phyloP scores from a whole-genome alignment of 2,797 vertebrate species.

The Enteromius mattozi region DNA sequence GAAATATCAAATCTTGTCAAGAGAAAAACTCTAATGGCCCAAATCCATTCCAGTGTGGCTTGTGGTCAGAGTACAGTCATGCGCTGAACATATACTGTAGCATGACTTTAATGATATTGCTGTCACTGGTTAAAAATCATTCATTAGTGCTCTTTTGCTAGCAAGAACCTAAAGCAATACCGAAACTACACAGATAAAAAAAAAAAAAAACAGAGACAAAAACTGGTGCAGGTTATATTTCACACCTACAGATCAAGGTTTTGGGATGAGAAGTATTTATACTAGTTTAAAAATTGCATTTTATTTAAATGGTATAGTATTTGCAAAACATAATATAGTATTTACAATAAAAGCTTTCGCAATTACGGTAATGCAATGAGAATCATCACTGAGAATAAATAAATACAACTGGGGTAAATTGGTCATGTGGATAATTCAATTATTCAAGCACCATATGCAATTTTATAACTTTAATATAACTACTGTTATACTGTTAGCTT shows the following conservation, averaged over 20 bases:
- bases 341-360: neutral
- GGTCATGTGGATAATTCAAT: neutral
- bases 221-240: neutral
- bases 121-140: conserved; percentile 35
- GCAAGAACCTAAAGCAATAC: neutral
- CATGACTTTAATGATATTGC: conserved; percentile 48
- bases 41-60: conserved; percentile 45
- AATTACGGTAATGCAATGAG: neutral
- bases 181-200: neutral
- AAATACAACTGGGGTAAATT: neutral
- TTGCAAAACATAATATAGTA: neutral
- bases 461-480: neutral
- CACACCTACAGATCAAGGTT: neutral
- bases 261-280: neutral
- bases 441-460: neutral
- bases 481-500: conserved; percentile 1
- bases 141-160: conserved; percentile 34
- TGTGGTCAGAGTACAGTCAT: conserved; percentile 36
- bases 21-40: conserved; percentile 51
- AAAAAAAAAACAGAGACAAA: neutral
- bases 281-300: neutral
- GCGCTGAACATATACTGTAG: neutral
- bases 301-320: neutral
- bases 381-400: neutral
- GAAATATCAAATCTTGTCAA: conserved; percentile 59